Base-by-base conservation (phyloP, 2,113 vertebrate species). In the Dolichotis patagonum region DNA sequence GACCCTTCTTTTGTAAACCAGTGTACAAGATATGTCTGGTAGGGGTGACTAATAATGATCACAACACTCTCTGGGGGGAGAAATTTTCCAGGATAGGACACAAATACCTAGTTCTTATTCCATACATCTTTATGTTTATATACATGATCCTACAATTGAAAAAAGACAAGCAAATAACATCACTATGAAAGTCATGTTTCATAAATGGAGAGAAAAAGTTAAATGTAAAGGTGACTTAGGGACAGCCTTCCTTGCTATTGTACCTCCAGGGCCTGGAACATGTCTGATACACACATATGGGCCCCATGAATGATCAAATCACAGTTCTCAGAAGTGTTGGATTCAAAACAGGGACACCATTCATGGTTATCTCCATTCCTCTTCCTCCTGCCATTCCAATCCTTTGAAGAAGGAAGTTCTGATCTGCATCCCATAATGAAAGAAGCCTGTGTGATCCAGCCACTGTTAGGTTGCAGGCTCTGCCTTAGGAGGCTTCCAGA, bases 371-470 rank as follows among this genome's bases (percentile, higher is more conserved):
- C 83, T 85, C 62, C 63, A 41, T 24, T 35, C 38, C 41, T 88
- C 73, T 93, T 69, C 46, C 56, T 84, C 89, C 54, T 63, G 17
- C 65, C 7, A 26, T 9, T 43, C 2, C 8, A 4, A 1, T 35
- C 67, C 41, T 93, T 86, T 26, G 60, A 92, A 96, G 91, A 89
- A 63, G 85, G 52, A 60, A 95, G 71, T 65, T 67, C 32, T 67
- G 80, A 77, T 35, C 82, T 19, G 3, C 2, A 1, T 11, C 13
- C 11, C 67, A 3, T 3, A 38, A 62, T 32, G 63, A 91, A 83
- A 71, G 90, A 73, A 87, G 62, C 7, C 73, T n/a, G 30, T 4
- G 43, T 16, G 83, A 46, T n/a, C 73, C 43, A 9, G 22, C 30
- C 35, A 49, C 35, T 38, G 13, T 38, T 62, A 14, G 20, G 19